These are phyloP conservation scores for Acleris sparsana DNA, from an alignment of 2,888 invertebrate genomes.

Conservation along the genomic window DNA sequence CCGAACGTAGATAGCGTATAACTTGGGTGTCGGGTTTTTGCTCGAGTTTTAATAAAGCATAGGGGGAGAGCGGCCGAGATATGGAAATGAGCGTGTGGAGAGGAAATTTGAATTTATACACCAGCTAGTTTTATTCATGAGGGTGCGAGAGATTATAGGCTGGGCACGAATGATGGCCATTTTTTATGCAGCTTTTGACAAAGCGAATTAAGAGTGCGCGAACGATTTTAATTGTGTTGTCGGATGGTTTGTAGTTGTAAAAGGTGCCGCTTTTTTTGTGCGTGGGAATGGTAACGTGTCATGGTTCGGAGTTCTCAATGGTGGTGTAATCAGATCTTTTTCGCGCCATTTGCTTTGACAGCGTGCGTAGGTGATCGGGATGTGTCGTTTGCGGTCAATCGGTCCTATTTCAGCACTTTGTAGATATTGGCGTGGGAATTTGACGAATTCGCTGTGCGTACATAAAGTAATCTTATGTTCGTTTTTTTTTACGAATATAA, in stretches of 20 bases:
- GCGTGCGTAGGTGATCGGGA: conserved; percentile 34
- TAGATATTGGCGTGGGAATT: conserved; percentile 32
- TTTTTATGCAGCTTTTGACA: conserved; percentile 33
- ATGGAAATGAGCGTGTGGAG: conserved; percentile 82
- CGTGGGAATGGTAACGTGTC: conserved; percentile 43
- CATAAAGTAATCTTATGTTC: neutral
- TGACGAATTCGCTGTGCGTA: neutral
- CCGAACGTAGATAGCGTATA: conserved; percentile 79
- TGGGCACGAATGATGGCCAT: conserved; percentile 27
- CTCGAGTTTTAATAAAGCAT: conserved; percentile 80
- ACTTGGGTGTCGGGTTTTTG: conserved; percentile 79
- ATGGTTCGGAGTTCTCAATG: conserved; percentile 8
- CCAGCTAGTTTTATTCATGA: conserved; percentile 81
- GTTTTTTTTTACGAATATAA: neutral
- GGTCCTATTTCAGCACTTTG: conserved; percentile 33
- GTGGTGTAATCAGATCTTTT: conserved; percentile 29
- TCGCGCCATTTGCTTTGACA: conserved; percentile 40
- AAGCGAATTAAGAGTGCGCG: conserved; percentile 37
- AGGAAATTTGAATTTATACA: conserved; percentile 84
- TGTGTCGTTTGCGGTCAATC: conserved; percentile 40
- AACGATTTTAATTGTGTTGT: conserved; percentile 35
- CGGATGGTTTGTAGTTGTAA: conserved; percentile 28
- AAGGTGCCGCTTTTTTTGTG: conserved; percentile 39
- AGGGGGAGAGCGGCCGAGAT: conserved; percentile 76
- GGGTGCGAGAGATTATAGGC: conserved; percentile 52